These are phyloP conservation scores for Clunio marinus DNA, from an alignment of 2,888 invertebrate genomes.

Conservation along the genomic window DNA sequence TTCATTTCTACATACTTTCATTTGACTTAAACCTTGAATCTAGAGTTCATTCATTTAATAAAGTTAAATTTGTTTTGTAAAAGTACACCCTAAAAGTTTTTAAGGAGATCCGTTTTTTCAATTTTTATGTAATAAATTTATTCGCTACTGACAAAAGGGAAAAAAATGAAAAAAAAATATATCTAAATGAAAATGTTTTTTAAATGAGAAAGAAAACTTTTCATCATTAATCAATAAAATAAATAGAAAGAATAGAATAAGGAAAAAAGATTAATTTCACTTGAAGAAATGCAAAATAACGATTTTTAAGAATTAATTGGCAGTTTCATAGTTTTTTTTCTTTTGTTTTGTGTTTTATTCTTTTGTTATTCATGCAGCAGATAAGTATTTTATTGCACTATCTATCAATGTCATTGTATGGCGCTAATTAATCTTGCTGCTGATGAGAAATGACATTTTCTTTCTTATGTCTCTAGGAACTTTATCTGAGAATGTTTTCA, in stretches of 20 bases:
- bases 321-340: slow-evolving; percentile 35
- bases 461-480: slow-evolving; percentile 7
- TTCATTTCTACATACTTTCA: no score
- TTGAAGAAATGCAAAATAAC: neutral
- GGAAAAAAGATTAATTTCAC: neutral
- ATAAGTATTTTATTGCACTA: neutral
- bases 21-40: slow-evolving; percentile 1
- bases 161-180: neutral
- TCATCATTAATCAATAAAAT: neutral
- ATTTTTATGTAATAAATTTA: slow-evolving; percentile 27
- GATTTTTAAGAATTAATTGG: slow-evolving; percentile 29
- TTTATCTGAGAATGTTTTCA: neutral
- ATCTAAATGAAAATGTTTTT: neutral
- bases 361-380: slow-evolving; percentile 8
- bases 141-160: neutral
- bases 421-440: neutral
- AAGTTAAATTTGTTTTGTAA: slow-evolving; percentile 27
- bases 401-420: neutral
- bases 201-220: neutral
- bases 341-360: neutral
- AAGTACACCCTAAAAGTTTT: slow-evolving; percentile 38
- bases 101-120: slow-evolving; percentile 37
- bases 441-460: slow-evolving; percentile 5
- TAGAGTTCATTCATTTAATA: slow-evolving; percentile 7
- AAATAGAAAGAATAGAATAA: neutral